Evolutionary conservation across 2,888 invertebrate species (phyloP).

Genomic region (Tricholauxania praeusta): DNA sequence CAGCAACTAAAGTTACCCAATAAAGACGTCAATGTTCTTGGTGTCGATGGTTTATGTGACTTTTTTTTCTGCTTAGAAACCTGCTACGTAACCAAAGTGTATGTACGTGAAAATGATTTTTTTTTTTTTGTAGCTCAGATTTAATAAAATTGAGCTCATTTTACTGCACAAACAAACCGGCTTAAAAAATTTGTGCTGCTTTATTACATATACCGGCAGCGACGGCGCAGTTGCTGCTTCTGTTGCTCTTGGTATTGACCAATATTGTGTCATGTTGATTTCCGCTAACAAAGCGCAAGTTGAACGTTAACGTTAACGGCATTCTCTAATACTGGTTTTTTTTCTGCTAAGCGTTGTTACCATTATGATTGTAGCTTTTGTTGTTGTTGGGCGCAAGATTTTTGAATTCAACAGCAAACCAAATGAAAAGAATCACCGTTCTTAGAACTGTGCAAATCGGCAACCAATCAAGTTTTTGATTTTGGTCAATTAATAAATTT

Average conservation of each 20-base stretch:
- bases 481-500: no score
- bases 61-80: no score
- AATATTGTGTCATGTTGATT: conserved; percentile 29
- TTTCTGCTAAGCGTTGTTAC: conserved; percentile 1
- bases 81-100: no score
- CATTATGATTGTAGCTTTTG: not conserved
- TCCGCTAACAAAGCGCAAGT: conserved; percentile 14
- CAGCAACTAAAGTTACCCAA: conserved; percentile 4
- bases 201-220: not conserved
- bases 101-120: no score
- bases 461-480: no score
- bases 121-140: no score
- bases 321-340: conserved; percentile 25
- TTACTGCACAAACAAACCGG: conserved; percentile 6
- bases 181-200: not conserved
- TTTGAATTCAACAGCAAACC: not conserved
- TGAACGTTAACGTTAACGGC: conserved; percentile 20
- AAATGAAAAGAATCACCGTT: not conserved
- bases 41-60: not conserved
- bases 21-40: not conserved
- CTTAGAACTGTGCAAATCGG: not conserved
- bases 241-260: conserved; percentile 7
- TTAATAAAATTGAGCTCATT: not conserved
- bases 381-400: not conserved
- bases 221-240: not conserved